Evolutionary conservation across 2,888 invertebrate genomes (phyloP).

Genomic region (Scelioninae gen. 2): DNA sequence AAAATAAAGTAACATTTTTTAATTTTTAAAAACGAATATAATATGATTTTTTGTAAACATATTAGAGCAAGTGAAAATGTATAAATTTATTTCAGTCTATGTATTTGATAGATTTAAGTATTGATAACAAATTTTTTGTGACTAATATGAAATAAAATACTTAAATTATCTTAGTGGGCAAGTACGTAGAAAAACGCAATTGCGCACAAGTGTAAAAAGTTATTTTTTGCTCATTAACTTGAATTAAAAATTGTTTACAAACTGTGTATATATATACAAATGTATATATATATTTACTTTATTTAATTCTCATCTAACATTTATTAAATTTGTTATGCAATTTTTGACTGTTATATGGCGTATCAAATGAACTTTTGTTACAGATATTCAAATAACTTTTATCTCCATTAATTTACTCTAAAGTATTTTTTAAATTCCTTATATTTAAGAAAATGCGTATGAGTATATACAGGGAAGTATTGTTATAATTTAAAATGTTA

Average conservation of each 20-base stretch:
- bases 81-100: too few relatives aligned
- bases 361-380: constrained; percentile 37
- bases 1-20: too few relatives aligned
- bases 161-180: background rate
- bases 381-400: constrained; percentile 20
- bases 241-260: background rate
- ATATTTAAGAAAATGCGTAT: constrained; percentile 15
- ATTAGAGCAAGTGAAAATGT: too few relatives aligned
- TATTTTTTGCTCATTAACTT: background rate
- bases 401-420: constrained; percentile 26
- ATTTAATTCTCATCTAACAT: constrained; percentile 42
- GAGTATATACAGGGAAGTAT: constrained; percentile 41
- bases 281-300: constrained; percentile 12
- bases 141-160: background rate
- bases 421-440: constrained; percentile 30
- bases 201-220: background rate
- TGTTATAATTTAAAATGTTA: background rate
- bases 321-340: constrained; percentile 23
- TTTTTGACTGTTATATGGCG: constrained; percentile 30
- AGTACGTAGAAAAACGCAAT: too few relatives aligned
- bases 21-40: too few relatives aligned
- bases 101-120: too few relatives aligned
- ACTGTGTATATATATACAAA: background rate
- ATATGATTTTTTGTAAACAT: too few relatives aligned
- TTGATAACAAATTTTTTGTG: too few relatives aligned